Evolutionary conservation across 1,140 invertebrate species (phyloP), one percentile per base, ranked within the genome.

Genomic region (Batillaria attramentaria): DNA sequence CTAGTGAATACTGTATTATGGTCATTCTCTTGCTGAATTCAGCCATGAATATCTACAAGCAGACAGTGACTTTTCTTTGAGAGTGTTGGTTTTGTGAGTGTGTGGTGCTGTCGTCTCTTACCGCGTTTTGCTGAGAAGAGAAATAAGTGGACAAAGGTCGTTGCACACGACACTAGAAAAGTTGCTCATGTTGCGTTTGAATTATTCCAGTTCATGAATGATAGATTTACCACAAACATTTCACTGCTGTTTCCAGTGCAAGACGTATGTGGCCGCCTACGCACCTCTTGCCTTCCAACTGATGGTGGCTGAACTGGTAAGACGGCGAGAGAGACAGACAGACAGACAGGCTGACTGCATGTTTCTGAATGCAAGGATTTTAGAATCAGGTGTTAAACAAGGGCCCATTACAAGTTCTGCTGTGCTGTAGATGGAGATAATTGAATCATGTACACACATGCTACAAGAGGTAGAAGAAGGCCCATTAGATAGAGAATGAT

Each of bases 241-340:
- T 69, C 28, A 41, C 3, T 33, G 10, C 13, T 65, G 3, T 16
- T 70, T 70, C 50, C 68, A 70, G 68, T 70, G 68, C 68, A 70
- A 70, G 68, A 70, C 41, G 41, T 70, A 46, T 31, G 68, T 70
- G 39, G 31, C 68, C 20, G 3, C 28, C 39, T 70, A 70, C 33
- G 68, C 39, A 24, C 68, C 68, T 20, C 2, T 70, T 39, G 68
- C 50, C n/a, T 70, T 70, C 28, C 24, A 70, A 16, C n/a, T 70
- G 39, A 31, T 70, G 41, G 68, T 70, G 5, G 41, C 68, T 70
- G 68, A 70, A 31, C 24, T 70, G 68, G 68, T 70, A 46, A n/a
- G 68, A n/a, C n/a, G n/a, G n/a, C n/a, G n/a, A n/a, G n/a, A n/a
- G n/a, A n/a, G n/a, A n/a, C n/a, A n/a, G n/a, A n/a, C n/a, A n/a